Conservation (phyloP, 2,113 vertebrate genomes). For the Isurus oxyrinchus region DNA sequence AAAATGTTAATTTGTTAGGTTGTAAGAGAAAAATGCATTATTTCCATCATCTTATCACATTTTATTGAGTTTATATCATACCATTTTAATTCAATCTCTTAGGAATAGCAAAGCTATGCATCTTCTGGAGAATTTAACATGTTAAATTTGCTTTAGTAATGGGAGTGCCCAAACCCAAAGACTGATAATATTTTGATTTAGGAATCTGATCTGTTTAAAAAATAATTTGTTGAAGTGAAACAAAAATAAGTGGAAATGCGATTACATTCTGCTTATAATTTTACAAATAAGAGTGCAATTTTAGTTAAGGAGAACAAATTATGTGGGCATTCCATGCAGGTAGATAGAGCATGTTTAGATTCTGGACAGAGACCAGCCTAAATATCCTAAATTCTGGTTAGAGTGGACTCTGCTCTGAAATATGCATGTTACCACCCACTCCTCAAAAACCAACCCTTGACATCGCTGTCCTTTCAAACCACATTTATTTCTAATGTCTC, state of each 20-base stretch:
- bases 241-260: background rate
- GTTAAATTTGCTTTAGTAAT: background rate
- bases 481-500: background rate
- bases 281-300: background rate
- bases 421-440: no score
- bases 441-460: background rate
- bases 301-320: no score
- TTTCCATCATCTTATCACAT: background rate
- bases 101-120: background rate
- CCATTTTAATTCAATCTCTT: background rate
- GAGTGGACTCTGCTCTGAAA: no score
- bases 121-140: background rate
- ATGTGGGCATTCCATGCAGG: background rate
- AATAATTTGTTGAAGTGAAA: background rate
- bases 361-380: background rate
- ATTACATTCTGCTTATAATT: background rate
- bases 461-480: background rate
- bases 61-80: background rate
- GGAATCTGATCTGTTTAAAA: background rate
- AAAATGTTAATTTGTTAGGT: background rate
- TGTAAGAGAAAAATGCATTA: background rate
- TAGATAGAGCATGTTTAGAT: background rate
- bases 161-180: background rate
- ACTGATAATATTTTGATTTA: background rate
- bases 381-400: background rate